Evolutionary conservation across 2,113 vertebrate genomes (phyloP).

Genomic region (Castor canadensis): DNA sequence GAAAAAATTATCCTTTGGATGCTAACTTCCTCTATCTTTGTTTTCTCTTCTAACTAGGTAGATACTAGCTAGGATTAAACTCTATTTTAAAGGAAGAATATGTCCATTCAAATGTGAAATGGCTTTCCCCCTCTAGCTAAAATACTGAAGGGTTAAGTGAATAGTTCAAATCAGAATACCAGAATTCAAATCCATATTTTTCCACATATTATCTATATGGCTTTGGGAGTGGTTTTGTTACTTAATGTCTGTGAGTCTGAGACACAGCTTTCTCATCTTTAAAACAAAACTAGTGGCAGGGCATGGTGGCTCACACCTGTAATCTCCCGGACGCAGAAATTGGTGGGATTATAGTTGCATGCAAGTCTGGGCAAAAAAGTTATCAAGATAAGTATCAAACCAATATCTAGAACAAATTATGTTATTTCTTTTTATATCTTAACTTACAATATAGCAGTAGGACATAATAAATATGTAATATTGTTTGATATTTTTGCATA

Average conservation of each 20-base stretch:
- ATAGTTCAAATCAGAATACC: background rate
- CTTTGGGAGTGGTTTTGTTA: background rate
- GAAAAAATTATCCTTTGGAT: background rate
- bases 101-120: background rate
- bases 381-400: background rate
- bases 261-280: background rate
- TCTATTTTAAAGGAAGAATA: background rate
- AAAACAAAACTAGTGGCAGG: background rate
- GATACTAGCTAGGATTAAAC: background rate
- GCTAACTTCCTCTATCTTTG: background rate
- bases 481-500: background rate
- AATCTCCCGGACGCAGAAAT: no score
- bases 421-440: conserved; percentile 16
- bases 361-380: no score
- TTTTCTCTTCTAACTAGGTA: background rate
- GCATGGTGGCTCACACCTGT: no score
- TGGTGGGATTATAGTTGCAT: no score
- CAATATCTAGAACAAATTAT: background rate
- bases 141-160: background rate
- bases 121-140: background rate
- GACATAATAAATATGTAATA: background rate
- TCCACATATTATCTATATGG: background rate
- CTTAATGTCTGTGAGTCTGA: background rate
- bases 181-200: background rate
- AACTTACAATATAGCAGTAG: background rate